Percentiles rank a stretch among this genome's conserved stretches.
phyloP scores from a whole-genome alignment of 2,797 vertebrate species.

The Platalea minor region DNA sequence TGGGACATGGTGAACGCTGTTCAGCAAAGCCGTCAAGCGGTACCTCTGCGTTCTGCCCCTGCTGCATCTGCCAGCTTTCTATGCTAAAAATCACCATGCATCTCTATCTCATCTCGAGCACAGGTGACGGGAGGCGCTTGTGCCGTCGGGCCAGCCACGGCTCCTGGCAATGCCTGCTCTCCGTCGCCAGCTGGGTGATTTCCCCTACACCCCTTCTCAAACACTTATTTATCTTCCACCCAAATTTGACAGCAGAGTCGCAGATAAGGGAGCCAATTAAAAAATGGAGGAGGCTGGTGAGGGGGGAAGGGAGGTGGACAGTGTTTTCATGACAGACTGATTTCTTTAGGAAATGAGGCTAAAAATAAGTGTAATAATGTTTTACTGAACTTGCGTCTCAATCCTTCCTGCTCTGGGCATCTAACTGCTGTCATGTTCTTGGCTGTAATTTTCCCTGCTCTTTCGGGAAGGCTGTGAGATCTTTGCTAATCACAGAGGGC shows the following conservation, averaged over 20 bases:
- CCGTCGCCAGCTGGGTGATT: background rate
- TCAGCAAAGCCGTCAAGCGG: background rate
- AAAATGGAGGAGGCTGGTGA: background rate
- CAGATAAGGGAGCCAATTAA: background rate
- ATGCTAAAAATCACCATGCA: rapidly evolving
- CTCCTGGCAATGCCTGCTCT: background rate
- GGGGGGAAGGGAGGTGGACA: background rate
- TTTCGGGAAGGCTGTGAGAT: background rate
- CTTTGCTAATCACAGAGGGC: constrained; percentile 20
- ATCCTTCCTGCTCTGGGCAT: background rate
- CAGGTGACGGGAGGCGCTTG: background rate
- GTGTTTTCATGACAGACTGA: background rate
- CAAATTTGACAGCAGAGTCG: background rate
- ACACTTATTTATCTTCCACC: background rate
- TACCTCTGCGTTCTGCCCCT: background rate
- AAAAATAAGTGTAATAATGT: constrained; percentile 36
- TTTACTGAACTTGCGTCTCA: background rate
- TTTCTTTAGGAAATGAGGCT: constrained; percentile 30
- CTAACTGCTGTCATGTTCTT: constrained; percentile 3
- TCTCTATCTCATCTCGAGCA: background rate
- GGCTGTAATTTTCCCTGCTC: constrained; percentile 28
- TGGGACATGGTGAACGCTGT: background rate
- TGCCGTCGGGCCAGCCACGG: rapidly evolving
- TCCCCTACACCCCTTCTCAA: background rate
- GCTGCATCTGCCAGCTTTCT: background rate